Conservation (phyloP, 2,888 invertebrate species). For the Ischnura elegans region DNA sequence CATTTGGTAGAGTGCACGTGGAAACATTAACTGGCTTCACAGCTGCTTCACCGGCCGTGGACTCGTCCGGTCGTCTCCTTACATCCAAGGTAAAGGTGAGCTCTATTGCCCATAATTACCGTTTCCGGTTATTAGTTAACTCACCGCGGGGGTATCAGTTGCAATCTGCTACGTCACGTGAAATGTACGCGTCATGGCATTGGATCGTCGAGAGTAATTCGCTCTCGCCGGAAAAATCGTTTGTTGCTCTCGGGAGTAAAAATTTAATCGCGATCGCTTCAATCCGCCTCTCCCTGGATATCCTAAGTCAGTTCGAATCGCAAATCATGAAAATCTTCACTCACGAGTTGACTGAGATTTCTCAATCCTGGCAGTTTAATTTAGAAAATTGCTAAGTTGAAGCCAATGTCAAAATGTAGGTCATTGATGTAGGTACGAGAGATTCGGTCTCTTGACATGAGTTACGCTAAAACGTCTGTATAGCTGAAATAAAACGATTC, state of each 20-base stretch:
- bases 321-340: background rate
- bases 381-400: background rate
- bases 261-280: background rate
- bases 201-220: background rate
- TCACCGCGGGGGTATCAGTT: background rate
- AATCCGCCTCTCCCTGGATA: background rate
- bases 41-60: background rate
- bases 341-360: background rate
- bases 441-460: too few relatives aligned
- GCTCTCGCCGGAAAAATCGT: background rate
- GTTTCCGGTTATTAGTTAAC: background rate
- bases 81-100: background rate
- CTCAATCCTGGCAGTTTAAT: background rate
- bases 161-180: background rate
- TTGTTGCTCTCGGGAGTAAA: background rate
- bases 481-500: too few relatives aligned
- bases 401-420: background rate
- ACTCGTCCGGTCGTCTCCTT: background rate
- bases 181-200: background rate
- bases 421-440: background rate
- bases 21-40: background rate
- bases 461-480: too few relatives aligned
- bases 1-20: background rate
- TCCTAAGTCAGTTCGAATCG: background rate
- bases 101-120: slow-evolving; percentile 9